Conservation (phyloP, 2,113 vertebrate species). For the Aspidoscelis tigris region DNA sequence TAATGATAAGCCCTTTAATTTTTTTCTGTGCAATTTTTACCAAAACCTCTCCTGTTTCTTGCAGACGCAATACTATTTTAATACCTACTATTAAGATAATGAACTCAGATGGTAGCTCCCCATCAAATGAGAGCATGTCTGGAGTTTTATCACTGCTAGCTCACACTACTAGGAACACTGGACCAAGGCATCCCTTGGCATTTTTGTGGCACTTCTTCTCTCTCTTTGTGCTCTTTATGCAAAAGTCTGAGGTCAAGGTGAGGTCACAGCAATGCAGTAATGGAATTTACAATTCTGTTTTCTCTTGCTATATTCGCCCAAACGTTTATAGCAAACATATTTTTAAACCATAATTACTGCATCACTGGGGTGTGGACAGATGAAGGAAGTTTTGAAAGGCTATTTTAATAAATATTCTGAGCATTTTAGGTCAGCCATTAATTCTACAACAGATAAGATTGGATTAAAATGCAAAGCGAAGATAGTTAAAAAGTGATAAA, state of each 20-base stretch:
- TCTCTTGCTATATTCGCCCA: conserved; percentile 64
- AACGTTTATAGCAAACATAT: conserved; percentile 76
- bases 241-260: conserved; percentile 85
- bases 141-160: conserved; percentile 92
- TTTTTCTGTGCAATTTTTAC: conserved; percentile 63
- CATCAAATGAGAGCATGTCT: conserved; percentile 95
- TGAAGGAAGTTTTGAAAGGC: conserved; percentile 33
- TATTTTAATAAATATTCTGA: conserved; percentile 22
- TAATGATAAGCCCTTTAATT: conserved; percentile 54
- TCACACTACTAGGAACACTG: conserved; percentile 86
- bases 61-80: conserved; percentile 81
- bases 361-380: conserved; percentile 46
- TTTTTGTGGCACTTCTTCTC: conserved; percentile 74
- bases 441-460: conserved; percentile 17
- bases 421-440: conserved; percentile 26
- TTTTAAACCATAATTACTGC: conserved; percentile 73
- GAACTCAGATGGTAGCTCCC: conserved; percentile 88
- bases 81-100: conserved; percentile 85
- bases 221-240: conserved; percentile 73
- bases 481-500: neutral
- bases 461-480: conserved; percentile 36
- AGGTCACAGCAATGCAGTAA: conserved; percentile 86
- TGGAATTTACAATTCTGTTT: conserved; percentile 83
- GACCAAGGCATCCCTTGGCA: conserved; percentile 85
- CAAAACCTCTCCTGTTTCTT: conserved; percentile 75